Evolutionary conservation across 92 coral and sea anemone species (phyloP).

Genomic region (Epizoanthus stellaris): DNA sequence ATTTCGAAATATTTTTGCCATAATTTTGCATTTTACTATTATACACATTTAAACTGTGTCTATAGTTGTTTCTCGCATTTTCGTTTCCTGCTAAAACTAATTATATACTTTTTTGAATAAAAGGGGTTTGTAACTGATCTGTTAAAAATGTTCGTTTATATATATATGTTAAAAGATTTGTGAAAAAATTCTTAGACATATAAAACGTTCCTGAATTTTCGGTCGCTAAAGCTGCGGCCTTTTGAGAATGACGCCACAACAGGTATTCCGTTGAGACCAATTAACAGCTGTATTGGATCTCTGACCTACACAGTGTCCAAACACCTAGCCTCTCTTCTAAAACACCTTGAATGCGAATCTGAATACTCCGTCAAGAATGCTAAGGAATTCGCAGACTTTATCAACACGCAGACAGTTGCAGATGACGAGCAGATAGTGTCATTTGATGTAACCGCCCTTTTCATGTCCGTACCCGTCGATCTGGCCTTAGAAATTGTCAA

Average conservation of each 20-base stretch:
- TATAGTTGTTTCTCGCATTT: too few species aligned
- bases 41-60: too few species aligned
- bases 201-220: too few species aligned
- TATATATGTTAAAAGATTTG: too few species aligned
- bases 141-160: too few species aligned
- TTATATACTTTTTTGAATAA: too few species aligned
- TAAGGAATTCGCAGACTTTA: slow-evolving; percentile 29
- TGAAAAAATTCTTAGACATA: too few species aligned
- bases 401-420: background rate
- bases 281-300: slow-evolving; percentile 36
- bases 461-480: background rate
- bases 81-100: too few species aligned
- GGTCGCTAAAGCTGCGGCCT: too few species aligned
- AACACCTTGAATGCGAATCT: background rate
- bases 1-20: too few species aligned
- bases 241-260: background rate
- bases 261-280: slow-evolving; percentile 21
- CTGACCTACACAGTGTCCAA: slow-evolving; percentile 27
- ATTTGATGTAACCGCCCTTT: background rate
- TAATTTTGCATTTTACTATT: too few species aligned
- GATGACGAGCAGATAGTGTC: slow-evolving; percentile 19
- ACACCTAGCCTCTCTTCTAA: slow-evolving; percentile 20
- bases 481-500: slow-evolving; percentile 19
- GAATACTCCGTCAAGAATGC: slow-evolving; percentile 19
- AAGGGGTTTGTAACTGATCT: too few species aligned